These are phyloP conservation scores for Glyptemys insculpta DNA, from an alignment of 2,797 vertebrate species.

Conservation along the genomic window DNA sequence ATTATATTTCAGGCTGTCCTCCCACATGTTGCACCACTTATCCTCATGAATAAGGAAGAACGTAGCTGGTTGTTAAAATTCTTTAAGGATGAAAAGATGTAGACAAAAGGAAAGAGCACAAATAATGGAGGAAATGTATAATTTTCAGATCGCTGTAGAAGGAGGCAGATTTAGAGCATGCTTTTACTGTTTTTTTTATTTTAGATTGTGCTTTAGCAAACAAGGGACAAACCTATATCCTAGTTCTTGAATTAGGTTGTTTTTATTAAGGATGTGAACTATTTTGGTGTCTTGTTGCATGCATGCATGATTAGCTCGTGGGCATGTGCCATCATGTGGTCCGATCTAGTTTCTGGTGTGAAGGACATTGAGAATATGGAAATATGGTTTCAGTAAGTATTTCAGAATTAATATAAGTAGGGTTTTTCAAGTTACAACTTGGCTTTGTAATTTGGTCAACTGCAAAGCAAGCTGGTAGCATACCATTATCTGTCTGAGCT, in stretches of 20 bases:
- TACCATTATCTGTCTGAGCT: neutral
- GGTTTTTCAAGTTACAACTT: neutral
- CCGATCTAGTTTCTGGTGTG: neutral
- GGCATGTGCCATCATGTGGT: neutral
- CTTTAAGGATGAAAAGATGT: conserved; percentile 32
- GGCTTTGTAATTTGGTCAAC: neutral
- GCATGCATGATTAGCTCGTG: neutral
- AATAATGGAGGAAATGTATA: neutral
- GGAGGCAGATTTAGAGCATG: neutral
- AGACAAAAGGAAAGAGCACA: neutral
- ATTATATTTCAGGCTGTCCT: conserved; percentile 36
- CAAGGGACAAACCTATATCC: neutral
- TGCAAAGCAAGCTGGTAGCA: neutral
- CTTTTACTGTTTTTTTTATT: neutral
- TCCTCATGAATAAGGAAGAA: conserved; percentile 35
- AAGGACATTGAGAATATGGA: neutral
- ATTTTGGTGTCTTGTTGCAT: neutral
- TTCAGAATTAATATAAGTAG: neutral
- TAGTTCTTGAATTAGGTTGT: rapidly evolving
- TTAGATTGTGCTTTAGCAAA: neutral
- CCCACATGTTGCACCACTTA: conserved; percentile 39
- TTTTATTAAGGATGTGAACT: neutral
- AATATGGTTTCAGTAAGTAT: neutral
- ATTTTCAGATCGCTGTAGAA: neutral
- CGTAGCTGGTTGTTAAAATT: conserved; percentile 27